Evolutionary conservation across 2,113 vertebrate species (phyloP).

Genomic region (Macquaria australasica): DNA sequence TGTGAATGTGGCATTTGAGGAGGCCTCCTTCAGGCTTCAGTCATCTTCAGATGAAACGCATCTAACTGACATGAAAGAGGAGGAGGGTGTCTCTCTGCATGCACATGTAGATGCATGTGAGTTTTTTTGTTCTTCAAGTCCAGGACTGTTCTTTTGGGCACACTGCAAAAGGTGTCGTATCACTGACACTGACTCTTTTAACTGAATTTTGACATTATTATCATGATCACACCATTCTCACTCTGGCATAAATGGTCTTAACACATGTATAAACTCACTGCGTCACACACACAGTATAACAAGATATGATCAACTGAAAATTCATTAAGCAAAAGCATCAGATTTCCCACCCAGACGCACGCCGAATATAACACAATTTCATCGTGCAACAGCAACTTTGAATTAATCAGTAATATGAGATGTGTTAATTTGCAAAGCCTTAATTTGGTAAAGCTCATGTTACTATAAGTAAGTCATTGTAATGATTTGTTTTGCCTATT

Average conservation of each 20-base stretch:
- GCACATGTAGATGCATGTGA: conserved; percentile 13
- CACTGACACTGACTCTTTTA: background rate
- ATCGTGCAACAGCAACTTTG: conserved; percentile 3
- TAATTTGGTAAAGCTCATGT: conserved; percentile 8
- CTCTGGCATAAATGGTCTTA: background rate
- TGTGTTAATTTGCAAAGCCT: background rate
- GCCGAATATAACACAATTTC: conserved; percentile 5
- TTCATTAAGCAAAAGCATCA: conserved; percentile 7
- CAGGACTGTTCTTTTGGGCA: background rate
- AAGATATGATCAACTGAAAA: conserved; percentile 11
- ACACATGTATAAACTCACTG: background rate
- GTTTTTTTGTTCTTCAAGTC: background rate
- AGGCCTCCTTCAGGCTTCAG: conserved; percentile 46
- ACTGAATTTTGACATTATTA: background rate
- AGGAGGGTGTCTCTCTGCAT: background rate
- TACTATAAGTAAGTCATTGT: background rate
- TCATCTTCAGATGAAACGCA: conserved; percentile 48
- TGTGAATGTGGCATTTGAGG: conserved; percentile 60
- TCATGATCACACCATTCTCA: background rate
- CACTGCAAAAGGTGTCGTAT: background rate
- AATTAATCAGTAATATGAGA: conserved; percentile 35
- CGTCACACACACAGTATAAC: background rate
- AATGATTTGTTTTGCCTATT: conserved; percentile 22
- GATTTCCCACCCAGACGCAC: conserved; percentile 7
- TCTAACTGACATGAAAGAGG: conserved; percentile 41